Evolutionary conservation across 2,888 invertebrate species (phyloP).

Genomic region (Steinernema carpocapsae): DNA sequence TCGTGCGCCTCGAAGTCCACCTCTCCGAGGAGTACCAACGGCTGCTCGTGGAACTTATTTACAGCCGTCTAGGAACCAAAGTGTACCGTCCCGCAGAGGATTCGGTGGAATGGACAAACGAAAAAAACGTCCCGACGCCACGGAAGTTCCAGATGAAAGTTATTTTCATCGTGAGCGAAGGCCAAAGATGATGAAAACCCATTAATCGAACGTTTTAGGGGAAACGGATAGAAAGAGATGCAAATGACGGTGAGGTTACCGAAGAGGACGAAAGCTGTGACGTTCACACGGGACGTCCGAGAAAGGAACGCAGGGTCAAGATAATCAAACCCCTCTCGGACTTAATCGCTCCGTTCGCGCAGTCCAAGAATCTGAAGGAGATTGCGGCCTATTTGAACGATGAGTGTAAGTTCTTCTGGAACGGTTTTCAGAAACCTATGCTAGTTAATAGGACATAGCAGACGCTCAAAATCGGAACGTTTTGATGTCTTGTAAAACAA

Average conservation of each 20-base stretch:
- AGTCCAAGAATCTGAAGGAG: constrained; percentile 68
- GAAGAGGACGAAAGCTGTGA: constrained; percentile 73
- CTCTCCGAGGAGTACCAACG: constrained; percentile 71
- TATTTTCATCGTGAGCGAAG: constrained; percentile 48
- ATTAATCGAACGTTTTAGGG: constrained; percentile 65
- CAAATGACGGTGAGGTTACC: constrained; percentile 71
- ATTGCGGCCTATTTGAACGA: not conserved
- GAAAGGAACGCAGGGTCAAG: constrained; percentile 41
- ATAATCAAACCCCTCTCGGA: constrained; percentile 72
- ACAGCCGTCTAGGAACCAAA: constrained; percentile 68
- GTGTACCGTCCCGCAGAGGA: constrained; percentile 53
- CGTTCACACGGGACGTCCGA: constrained; percentile 38
- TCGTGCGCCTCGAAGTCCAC: constrained; percentile 73
- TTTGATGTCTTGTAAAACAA: no score
- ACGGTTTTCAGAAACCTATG: not conserved
- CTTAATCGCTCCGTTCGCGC: constrained; percentile 70
- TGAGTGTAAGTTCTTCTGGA: not conserved
- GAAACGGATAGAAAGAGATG: constrained; percentile 42
- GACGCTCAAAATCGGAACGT: not conserved
- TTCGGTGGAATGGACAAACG: constrained; percentile 55
- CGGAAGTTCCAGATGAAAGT: constrained; percentile 65
- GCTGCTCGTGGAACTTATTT: constrained; percentile 69
- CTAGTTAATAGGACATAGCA: no score
- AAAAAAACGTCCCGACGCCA: constrained; percentile 59
- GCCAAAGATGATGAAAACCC: not conserved